Percentiles rank a stretch among this genome's conserved stretches.
phyloP scores from a whole-genome alignment of 2,888 invertebrate species.

The Philereme vetulata region DNA sequence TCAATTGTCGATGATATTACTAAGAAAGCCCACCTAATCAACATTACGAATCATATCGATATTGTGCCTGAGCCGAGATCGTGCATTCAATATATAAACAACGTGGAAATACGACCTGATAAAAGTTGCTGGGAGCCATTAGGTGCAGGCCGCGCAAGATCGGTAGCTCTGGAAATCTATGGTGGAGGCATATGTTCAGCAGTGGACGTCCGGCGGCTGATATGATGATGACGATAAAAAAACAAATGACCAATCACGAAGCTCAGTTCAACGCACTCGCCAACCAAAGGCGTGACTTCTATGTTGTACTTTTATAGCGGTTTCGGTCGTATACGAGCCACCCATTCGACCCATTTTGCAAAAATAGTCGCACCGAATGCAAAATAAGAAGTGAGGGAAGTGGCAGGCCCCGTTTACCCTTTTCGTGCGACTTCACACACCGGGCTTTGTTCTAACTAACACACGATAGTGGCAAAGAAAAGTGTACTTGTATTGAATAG shows the following conservation, averaged over 20 bases:
- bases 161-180: no score
- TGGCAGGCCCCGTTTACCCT: conserved; percentile 66
- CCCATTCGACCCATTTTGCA: conserved; percentile 56
- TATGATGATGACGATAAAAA: no score
- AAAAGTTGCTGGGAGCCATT: no score
- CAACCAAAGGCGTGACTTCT: conserved; percentile 5
- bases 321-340: conserved; percentile 32
- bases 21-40: no score
- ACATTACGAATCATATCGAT: no score
- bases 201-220: no score
- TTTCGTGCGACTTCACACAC: conserved; percentile 69
- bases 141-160: no score
- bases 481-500: conserved; percentile 80
- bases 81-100: no score
- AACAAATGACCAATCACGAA: background rate
- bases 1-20: no score
- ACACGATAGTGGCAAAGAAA: conserved; percentile 77
- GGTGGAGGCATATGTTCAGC: no score
- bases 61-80: no score
- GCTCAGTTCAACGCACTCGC: conserved; percentile 3
- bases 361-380: conserved; percentile 56
- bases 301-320: conserved; percentile 2
- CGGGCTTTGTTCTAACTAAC: conserved; percentile 74
- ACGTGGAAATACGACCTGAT: no score
- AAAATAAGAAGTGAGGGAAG: conserved; percentile 69